Evolutionary conservation across 2,113 vertebrate species (phyloP).

Genomic region (Astur gentilis): DNA sequence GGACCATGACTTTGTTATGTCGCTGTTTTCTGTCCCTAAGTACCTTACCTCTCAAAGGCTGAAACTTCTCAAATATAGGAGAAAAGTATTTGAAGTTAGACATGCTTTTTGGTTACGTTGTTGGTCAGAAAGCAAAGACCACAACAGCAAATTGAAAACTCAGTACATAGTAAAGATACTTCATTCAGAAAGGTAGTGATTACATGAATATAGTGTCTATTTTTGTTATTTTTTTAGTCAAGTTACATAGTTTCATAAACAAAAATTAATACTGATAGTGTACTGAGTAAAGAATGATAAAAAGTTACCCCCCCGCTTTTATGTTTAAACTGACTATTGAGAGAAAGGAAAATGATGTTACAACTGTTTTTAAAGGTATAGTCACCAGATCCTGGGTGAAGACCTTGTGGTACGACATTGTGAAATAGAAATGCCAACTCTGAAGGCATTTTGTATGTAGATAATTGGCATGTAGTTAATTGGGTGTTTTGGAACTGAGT

Average conservation of each 20-base stretch:
- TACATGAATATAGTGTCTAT: neutral
- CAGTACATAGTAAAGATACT: neutral
- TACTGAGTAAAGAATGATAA: neutral
- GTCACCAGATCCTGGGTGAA: neutral
- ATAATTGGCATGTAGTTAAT: constrained; percentile 21
- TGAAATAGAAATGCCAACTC: constrained; percentile 14
- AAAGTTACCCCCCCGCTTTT: neutral
- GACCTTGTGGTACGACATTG: neutral
- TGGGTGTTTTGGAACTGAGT: constrained; percentile 18
- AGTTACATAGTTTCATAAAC: neutral
- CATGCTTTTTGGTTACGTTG: neutral
- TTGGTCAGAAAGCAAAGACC: neutral
- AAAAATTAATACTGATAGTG: neutral
- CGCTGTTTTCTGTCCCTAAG: neutral
- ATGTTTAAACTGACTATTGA: neutral
- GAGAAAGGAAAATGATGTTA: neutral
- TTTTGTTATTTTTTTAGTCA: neutral
- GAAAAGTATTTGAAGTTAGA: neutral
- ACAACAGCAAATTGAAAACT: neutral
- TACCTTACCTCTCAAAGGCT: neutral
- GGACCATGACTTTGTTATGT: neutral
- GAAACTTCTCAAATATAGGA: neutral
- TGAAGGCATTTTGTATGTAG: constrained; percentile 28
- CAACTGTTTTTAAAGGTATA: neutral
- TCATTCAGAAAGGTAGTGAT: neutral